Evolutionary conservation across 2,113 vertebrate species (phyloP), one percentile per base, ranked within the genome.

Genomic region (Hemiprocne comata): DNA sequence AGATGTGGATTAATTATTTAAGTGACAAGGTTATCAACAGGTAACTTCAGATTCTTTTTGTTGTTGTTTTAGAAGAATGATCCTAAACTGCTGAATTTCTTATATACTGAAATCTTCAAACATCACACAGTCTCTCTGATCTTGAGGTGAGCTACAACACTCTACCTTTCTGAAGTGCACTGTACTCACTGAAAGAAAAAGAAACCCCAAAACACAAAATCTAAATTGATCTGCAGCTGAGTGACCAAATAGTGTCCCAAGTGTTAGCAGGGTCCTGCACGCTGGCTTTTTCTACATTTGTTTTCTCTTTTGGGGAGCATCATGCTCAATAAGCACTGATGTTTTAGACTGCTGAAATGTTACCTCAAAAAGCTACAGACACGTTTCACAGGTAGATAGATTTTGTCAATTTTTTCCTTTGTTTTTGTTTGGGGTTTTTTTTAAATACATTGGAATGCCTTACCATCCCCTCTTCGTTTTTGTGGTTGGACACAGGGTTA

Each of bases 221-320:
- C 46, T 79, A 85, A 79, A 96, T 62, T 87, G 74, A 87, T 85
- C 66, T 69, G 77, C 72, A 83, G 76, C 62, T 3, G 8, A 91
- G 21, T 26, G 75, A 88, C 3, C 13, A 48, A 95, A 73, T 82
- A 94, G 80, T 19, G 48, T 31, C 79, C 53, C 60, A 85, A 82
- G 53, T 40, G 28, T 85, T 77, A 55, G 53, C 79, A 84, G 31
- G 67, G 66, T 60, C 90, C 60, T 76, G 66, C 36, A 31, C n/a
- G n/a, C 29, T 55, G 36, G 29, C 34, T n/a, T 93, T 90, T 85
- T 88, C 87, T 87, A 93, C 79, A 90, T 85, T 75, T 87, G 19
- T 91, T 87, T 89, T 89, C 69, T 58, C 44, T 76, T 89, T 29
- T 88, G 72, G 87, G 62, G 34, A 92, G 65, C 67, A 69, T 24